Evolutionary conservation across 2,113 vertebrate genomes (phyloP), one percentile per base, ranked within the genome.

Genomic region (Madoqua kirkii): DNA sequence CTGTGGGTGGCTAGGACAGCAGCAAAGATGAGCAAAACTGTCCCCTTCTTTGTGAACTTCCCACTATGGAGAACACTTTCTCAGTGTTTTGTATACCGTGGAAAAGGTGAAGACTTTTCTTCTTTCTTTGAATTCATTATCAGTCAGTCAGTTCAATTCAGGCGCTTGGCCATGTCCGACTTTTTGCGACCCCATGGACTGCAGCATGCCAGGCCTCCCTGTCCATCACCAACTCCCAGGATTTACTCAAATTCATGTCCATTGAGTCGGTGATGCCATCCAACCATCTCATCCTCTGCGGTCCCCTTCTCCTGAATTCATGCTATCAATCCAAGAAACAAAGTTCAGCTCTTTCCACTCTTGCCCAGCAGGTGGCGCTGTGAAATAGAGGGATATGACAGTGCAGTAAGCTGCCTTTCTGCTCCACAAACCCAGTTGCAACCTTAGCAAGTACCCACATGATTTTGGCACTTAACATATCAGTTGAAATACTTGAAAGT

Each of bases 361-460:
- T 97, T 76, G 91, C 95, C 98, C 98, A 98, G 98, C 98, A 98
- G 98, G 93, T 99, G 98, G 98, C 98, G 92, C 98, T 98, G 87
- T 98, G 92, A 97, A 98, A 93, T 97, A 98, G 95, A 94, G 55
- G 89, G 96, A 97, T 60, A 25, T 36, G 29, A 21, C 54, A 25
- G 43, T 13, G 27, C 62, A 15, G 62, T 25, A 40, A 27, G 33
- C 81, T 29, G 55, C 36, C 59, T 91, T 94, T 67, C 40, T 60
- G 89, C 76, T 95, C 84, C 76, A 54, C 52, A 96, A 87, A 95
- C 55, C 84, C 76, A 62, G n/a, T 91, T 67, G 64, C 1, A 85
- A 78, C 5, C 27, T 79, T 67, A 79, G 45, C 88, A 92, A 86
- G 64, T 57, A 82, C 50, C 78, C 11, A 5, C 45, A 59, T 84